Percentiles rank a stretch among this genome's conserved stretches.
Evolutionary conservation across 2,113 vertebrate genomes (phyloP).

Genomic region (Pygoscelis adeliae): DNA sequence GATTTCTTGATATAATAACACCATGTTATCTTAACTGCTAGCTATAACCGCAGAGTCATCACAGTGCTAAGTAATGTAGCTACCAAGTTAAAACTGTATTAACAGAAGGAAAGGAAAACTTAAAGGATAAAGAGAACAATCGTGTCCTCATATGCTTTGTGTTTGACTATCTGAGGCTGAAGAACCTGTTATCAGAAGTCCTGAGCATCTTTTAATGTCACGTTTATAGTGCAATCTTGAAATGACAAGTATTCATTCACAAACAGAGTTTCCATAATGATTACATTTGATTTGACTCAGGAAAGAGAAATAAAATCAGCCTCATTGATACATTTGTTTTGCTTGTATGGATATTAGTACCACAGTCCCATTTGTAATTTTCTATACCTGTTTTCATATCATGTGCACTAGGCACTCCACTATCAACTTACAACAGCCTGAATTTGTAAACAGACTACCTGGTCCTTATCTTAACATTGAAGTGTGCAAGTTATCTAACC

Average conservation of each 20-base stretch:
- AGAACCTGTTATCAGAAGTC: neutral
- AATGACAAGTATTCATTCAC: neutral
- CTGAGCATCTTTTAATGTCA: neutral
- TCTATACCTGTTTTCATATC: neutral
- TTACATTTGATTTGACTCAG: neutral
- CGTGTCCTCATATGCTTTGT: neutral
- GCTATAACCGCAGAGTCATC: neutral
- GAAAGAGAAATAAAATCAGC: neutral
- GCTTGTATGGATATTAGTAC: neutral
- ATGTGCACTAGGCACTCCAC: neutral
- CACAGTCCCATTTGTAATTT: neutral
- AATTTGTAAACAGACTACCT: slow-evolving; percentile 25
- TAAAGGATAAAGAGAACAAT: neutral
- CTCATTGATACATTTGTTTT: neutral
- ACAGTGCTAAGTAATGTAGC: neutral
- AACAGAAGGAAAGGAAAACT: neutral
- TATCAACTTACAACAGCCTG: slow-evolving; percentile 29
- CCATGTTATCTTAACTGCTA: neutral
- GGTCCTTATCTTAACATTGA: slow-evolving; percentile 20
- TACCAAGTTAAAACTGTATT: neutral
- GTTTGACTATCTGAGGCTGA: neutral
- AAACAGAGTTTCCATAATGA: neutral
- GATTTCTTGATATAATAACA: neutral
- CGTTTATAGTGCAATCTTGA: neutral
- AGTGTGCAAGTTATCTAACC: neutral